Evolutionary conservation across 37 sponge, comb jelly and placozoan genomes (phyloP).

Genomic region (Theonella swinhoei): DNA sequence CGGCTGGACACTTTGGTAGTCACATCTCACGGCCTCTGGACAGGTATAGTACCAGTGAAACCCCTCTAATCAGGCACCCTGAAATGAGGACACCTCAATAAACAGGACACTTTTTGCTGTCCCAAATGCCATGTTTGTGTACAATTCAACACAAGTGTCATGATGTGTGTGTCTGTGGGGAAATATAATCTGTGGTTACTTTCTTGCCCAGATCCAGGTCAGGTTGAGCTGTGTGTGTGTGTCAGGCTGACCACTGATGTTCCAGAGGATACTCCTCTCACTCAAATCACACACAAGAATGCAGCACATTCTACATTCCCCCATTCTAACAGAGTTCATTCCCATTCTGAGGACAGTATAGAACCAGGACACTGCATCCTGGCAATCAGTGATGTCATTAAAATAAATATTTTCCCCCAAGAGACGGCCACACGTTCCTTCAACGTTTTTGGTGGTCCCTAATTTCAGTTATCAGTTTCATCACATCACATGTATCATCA

Average conservation of each 20-base stretch:
- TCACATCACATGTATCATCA: no score
- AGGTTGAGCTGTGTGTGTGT: constrained; percentile 64
- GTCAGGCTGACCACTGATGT: constrained; percentile 27
- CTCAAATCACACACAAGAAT: background rate
- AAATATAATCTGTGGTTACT: no score
- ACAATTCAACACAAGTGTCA: no score
- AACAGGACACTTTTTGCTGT: no score
- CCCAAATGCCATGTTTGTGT: no score
- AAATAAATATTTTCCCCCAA: constrained; percentile 50
- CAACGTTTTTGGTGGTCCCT: constrained; percentile 32
- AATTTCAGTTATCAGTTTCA: no score
- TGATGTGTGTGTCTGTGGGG: background rate
- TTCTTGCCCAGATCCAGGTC: constrained; percentile 50
- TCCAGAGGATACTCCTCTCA: background rate
- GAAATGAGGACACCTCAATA: no score
- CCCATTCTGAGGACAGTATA: constrained; percentile 38
- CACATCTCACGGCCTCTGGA: constrained; percentile 74
- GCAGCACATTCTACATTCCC: background rate
- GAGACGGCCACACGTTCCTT: constrained; percentile 16
- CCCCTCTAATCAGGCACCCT: no score
- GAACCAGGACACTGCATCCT: constrained; percentile 6
- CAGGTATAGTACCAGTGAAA: constrained; percentile 42
- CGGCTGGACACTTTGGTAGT: constrained; percentile 53
- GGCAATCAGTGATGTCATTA: constrained; percentile 43
- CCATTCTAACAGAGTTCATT: constrained; percentile 16